Base-by-base conservation (phyloP, 2,113 vertebrate species). In the Amazona vittata region DNA sequence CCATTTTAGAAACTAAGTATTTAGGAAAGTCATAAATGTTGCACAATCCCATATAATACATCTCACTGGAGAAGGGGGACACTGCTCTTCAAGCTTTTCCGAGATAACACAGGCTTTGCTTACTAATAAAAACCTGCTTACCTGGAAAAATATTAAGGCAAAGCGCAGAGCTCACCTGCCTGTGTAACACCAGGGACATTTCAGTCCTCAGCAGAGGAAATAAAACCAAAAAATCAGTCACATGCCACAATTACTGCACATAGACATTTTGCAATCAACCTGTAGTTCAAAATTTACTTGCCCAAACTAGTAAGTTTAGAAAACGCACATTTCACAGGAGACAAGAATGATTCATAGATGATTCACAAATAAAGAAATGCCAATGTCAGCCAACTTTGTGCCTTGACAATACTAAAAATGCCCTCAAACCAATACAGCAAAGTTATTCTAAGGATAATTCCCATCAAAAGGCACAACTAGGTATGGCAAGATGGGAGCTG, bases 231-330 rank as follows among this genome's bases (percentile, higher is more conserved):
- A 65, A 50, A 86, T 5, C 29, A 49, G 25, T 69, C 63, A 47
- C 0, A 0, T 28, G 50, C 29, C 57, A 39, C 31, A 50, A 37
- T 5, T 3, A 69, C 26, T 0, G 0, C 73, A 83, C 37, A 24
- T 5, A 28, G 59, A 5, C 12, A 53, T 53, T 59, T 59, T 71
- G 71, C 20, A 77, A 65, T 25, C 37, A 65, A 78, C 31, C 19
- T 33, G 25, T 16, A 75, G 52, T 35, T 60, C 41, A 60, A 76
- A 60, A 71, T 46, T 68, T 39, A 35, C 88, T 52, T 73, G 83
- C 41, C 80, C 73, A 39, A 84, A 84, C 88, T 15, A 59, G 50
- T 21, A 78, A 62, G 8, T 90, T 83, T 49, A 71, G 46, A 83
- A 94, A 86, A 83, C 0, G 2, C 35, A 60, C 11, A 4, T 79